Base-by-base conservation (phyloP, 2,797 vertebrate genomes). In the Danio jaintianensis region DNA sequence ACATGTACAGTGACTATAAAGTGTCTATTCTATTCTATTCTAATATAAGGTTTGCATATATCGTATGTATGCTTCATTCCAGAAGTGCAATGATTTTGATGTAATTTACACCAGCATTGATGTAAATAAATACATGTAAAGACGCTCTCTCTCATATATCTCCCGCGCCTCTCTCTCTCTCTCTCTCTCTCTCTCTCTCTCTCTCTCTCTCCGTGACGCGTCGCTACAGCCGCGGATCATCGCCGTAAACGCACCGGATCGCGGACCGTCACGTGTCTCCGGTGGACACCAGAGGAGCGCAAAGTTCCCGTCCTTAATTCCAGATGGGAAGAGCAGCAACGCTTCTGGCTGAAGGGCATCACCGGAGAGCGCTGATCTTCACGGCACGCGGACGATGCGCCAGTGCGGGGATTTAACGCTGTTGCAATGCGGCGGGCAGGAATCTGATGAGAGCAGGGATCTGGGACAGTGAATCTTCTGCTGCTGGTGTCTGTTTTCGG, bases 281-380 rank as follows among this genome's bases (percentile, higher is more conserved):
- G 47, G 56, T 43, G 78, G 67, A 48, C 66, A 52, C 43, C 59
- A 52, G 64, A 69, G 71, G 62, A 81, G 63, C 47, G 38, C 59
- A 90, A 91, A 91, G 91, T 91, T 88, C 86, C 89, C 87, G 82
- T 79, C 71, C 83, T 85, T 29, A 29, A 29, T 29, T 83, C 75
- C 85, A 87, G 85, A 85, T 69, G 38, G 71, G 68, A 62, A 75
- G 61, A 56, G 71, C 75, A n/a, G 74, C 61, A 55, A 53, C 20
- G 50, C 62, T 53, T 42, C 48, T 36, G 61, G 64, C 18, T 1
- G 48, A 55, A 76, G 73, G 73, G 64, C 73, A 40, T 53, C 38
- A 66, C 74, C 74, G 42, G 61, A 75, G 62, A 20, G 6, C 67
- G n/a, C 48, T 78, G 66, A 0, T 40, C 47, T 48, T 75, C 47